A percentile compares a stretch with the other conserved stretches of the same genome.
Evolutionary conservation across 1,140 invertebrate genomes (phyloP).

Genomic region (Drosophila cardini): DNA sequence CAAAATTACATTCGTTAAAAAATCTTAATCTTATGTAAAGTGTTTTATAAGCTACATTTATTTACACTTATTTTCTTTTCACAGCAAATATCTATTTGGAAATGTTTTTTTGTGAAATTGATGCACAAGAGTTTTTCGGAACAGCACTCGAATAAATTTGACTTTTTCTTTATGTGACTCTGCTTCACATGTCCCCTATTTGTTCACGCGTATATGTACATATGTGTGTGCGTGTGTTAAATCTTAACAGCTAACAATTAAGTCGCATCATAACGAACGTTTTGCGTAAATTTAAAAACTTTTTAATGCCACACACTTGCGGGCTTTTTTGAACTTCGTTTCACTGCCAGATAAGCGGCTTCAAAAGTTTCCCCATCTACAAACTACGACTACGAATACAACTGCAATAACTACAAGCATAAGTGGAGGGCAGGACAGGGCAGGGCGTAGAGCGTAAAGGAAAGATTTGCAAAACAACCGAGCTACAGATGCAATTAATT

Average conservation of each 20-base stretch:
- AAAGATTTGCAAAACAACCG: constrained; percentile 42
- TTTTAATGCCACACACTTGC: constrained; percentile 83
- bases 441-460: neutral
- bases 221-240: constrained; percentile 55
- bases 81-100: neutral
- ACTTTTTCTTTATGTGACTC: constrained; percentile 7
- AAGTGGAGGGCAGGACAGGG: constrained; percentile 36
- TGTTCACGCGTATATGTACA: constrained; percentile 1
- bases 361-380: constrained; percentile 63
- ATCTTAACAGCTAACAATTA: constrained; percentile 82
- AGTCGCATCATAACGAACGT: constrained; percentile 78
- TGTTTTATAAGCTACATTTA: neutral
- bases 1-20: neutral
- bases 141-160: neutral
- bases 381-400: constrained; percentile 56
- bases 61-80: too few species aligned
- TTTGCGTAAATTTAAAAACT: constrained; percentile 75
- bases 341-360: constrained; percentile 75
- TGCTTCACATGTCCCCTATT: constrained; percentile 26
- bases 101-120: neutral
- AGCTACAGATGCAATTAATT: constrained; percentile 77
- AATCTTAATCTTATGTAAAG: neutral
- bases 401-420: constrained; percentile 59
- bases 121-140: neutral
- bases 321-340: constrained; percentile 76